Evolutionary conservation across 2,797 vertebrate species (phyloP), one percentile per base, ranked within the genome.

Genomic region (Lateolabrax maculatus): DNA sequence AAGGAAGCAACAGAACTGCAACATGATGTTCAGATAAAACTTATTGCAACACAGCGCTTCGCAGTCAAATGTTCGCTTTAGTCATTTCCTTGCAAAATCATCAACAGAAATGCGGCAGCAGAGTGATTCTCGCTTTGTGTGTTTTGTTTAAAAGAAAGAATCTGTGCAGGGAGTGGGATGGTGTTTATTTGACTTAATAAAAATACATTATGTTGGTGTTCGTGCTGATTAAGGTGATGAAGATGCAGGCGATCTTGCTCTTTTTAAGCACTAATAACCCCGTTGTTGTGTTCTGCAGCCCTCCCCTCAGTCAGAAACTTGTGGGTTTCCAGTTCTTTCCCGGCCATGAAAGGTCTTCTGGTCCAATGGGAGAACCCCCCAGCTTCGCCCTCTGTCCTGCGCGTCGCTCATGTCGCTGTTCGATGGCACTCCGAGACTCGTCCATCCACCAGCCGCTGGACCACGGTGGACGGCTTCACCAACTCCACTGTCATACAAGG

Each of bases 401-500:
- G 83, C 4, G 48, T 81, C 74, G 86, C 72, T 44, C 84, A 90
- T 39, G 88, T 87, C 41, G 80, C 48, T 3, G 71, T 94, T 4
- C 87, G 73, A 75, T 91, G 92, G 91, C 29, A 2, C 51, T 6
- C 73, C 0, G 61, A 71, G 71, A 10, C 5, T 5, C 29, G 0
- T 29, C 62, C 65, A 0, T 57, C 71, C 21, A 16, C 5, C 66
- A 72, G 55, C 58, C 37, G 21, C 66, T 90, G 92, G 90, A 82
- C 48, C 43, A 66, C 75, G 27, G 85, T 89, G 52, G 58, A 79
- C 6, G 39, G 76, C 43, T 36, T 15, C 48, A 65, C 19, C 18
- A 65, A 72, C 57, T 84, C 86, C 2, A 6, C 81, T 2, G 1
- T 66, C 55, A 76, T 94, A 51, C 46, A 15, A 90, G 93, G 93